Conservation (phyloP, 2,797 vertebrate species). For the Fistularia commersonii region DNA sequence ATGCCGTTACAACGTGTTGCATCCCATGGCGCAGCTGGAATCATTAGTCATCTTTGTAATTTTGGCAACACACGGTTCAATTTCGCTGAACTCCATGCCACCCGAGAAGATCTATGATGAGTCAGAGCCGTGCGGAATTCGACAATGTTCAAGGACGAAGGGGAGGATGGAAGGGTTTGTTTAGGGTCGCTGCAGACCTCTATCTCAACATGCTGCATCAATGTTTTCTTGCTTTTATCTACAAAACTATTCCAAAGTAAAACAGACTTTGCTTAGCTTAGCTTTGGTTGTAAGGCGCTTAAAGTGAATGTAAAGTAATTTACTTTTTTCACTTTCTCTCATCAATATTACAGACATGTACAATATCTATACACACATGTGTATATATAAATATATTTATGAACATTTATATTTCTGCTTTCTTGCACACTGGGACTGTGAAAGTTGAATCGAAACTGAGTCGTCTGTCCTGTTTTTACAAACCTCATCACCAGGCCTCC, state of each 20-base stretch:
- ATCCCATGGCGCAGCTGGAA: conserved; percentile 23
- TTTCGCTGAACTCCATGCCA: conserved; percentile 23
- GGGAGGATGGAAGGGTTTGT: conserved; percentile 2
- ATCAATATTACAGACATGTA: too few species aligned
- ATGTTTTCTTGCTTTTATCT: conserved; percentile 39
- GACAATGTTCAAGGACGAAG: conserved; percentile 24
- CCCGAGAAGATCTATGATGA: conserved; percentile 23
- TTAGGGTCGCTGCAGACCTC: conserved; percentile 9
- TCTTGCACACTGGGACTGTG: conserved; percentile 10
- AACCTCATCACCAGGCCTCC: conserved; percentile 22
- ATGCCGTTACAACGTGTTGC: conserved; percentile 25
- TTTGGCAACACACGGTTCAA: conserved; percentile 27
- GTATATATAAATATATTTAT: too few species aligned
- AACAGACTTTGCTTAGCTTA: too few species aligned
- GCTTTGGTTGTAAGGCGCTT: too few species aligned
- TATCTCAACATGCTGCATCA: conserved; percentile 1
- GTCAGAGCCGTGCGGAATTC: conserved; percentile 24
- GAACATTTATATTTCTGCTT: too few species aligned
- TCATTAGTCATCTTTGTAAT: conserved; percentile 34
- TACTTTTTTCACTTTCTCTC: too few species aligned
- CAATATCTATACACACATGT: too few species aligned
- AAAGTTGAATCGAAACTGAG: conserved; percentile 29
- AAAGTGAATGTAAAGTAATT: too few species aligned
- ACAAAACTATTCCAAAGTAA: too few species aligned
- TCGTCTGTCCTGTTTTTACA: conserved; percentile 24